Evolutionary conservation across 2,888 invertebrate genomes (phyloP).

Genomic region (Nemotelus pantherinus): DNA sequence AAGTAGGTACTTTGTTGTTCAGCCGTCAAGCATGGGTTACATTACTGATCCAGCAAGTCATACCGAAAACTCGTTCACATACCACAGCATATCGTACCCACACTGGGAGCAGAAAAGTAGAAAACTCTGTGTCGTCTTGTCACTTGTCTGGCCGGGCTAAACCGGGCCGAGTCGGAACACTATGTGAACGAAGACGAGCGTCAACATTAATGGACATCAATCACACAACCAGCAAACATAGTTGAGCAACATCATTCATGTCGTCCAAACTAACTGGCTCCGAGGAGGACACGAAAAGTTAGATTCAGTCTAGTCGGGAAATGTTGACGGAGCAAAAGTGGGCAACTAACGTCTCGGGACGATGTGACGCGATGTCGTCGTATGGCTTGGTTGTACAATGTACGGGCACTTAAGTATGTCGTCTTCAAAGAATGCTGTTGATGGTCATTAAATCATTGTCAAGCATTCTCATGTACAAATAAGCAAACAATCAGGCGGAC

Average conservation of each 20-base stretch:
- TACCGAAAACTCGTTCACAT: background rate
- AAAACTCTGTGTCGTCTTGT: background rate
- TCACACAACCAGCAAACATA: background rate
- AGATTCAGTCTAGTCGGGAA: background rate
- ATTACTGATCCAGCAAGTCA: background rate
- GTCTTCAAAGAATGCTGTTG: conserved; percentile 37
- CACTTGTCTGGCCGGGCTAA: background rate
- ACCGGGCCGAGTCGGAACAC: background rate
- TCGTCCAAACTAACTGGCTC: background rate
- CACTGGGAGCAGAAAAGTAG: background rate
- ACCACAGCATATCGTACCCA: background rate
- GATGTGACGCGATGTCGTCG: conserved; percentile 1
- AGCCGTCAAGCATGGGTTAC: too few relatives aligned
- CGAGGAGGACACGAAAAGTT: background rate
- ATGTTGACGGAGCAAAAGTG: conserved; percentile 37
- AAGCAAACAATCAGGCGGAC: conserved; percentile 18
- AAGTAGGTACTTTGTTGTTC: background rate
- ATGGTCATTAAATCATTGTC: conserved; percentile 43
- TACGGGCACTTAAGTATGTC: conserved; percentile 38
- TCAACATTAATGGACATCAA: background rate
- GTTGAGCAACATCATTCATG: conserved; percentile 28
- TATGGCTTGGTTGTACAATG: conserved; percentile 26
- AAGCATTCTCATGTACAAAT: conserved; percentile 37
- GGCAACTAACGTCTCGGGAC: conserved; percentile 27
- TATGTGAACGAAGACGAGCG: background rate